phyloP scores from a whole-genome alignment of 2,797 vertebrate genomes.

The Cryptoprocta ferox region DNA sequence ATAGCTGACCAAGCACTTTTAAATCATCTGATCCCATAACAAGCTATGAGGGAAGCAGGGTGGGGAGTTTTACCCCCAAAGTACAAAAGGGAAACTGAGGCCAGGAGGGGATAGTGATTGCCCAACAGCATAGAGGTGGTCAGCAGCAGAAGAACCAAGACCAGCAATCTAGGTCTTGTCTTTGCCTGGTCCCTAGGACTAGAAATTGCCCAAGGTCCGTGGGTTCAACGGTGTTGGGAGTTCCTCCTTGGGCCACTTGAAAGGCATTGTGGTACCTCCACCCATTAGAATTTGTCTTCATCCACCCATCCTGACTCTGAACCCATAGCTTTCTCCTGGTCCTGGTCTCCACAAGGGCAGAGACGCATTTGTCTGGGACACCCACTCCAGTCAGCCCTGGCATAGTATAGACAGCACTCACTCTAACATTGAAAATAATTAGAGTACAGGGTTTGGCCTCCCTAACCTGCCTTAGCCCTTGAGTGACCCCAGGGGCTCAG shows the following conservation, averaged over 20 bases:
- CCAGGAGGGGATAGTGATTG: neutral
- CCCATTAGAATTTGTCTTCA: neutral
- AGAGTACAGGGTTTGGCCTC: neutral
- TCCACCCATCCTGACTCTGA: neutral
- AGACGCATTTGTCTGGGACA: neutral
- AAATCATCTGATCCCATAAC: slow-evolving; percentile 16
- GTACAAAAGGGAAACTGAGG: neutral
- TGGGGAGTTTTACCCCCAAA: neutral
- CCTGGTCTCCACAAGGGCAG: neutral
- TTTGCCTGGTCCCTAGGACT: neutral
- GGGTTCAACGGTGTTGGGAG: neutral
- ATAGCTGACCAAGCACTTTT: slow-evolving; percentile 46
- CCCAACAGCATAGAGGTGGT: neutral
- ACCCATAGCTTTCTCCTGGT: neutral
- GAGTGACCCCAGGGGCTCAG: neutral
- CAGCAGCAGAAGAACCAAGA: neutral
- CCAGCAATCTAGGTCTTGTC: neutral
- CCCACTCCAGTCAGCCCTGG: neutral
- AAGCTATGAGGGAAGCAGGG: neutral
- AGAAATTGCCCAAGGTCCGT: neutral
- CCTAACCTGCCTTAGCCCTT: neutral
- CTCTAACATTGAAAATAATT: neutral
- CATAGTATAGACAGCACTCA: neutral
- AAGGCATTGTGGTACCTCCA: neutral
- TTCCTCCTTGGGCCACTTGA: neutral